Evolutionary conservation across 1,140 invertebrate genomes (phyloP), one percentile per base, ranked within the genome.

Genomic region (Aphelenchoides avenae): DNA sequence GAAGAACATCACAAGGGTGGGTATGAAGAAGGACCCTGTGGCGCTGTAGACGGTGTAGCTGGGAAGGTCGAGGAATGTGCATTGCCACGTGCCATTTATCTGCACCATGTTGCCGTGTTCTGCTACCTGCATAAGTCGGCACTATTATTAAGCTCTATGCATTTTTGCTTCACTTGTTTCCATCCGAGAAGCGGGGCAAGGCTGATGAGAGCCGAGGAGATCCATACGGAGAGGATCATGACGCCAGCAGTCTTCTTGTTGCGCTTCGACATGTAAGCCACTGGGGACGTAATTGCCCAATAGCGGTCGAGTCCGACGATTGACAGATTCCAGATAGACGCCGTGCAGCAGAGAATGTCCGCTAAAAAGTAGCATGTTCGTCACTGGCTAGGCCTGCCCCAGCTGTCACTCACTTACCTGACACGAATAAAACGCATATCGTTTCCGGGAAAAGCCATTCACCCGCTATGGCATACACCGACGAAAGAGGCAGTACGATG

Each of bases 1-100:
- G 40, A 75, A 75, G 40, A 75, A 75, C 73, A 75, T 75, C 11
- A 75, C 40, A 44, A 77, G 39, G 3, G 66, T 73, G 5, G 73
- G 73, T 22, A 76, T 75, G 51, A 77, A 75, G 47, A 75, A 75
- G 4, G 75, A 77, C 13, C 73, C 73, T 4, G 73, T 75, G n/a
- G 73, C 73, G 27, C 66, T 71, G 51, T 77, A 75, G 24, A 77
- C 58, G 9, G 73, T 77, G 48, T 75, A 77, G 24, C 57, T 62
- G 2, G 73, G 73, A 20, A 75, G 57, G 50, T 75, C 75, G 13
- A 75, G 61, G 37, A 75, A 75, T 9, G 71, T 71, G 41, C 72
- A 74, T 22, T 71, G 70, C 20, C 57, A 40, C 2, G 64, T 61
- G 3, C 68, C 71, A 39, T 73, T 73, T 2, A 70, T 51, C 29